A percentile compares a stretch with the other conserved stretches of the same genome.
Conservation (phyloP, 2,113 vertebrate genomes). For the Xyliphius kryptos region DNA sequence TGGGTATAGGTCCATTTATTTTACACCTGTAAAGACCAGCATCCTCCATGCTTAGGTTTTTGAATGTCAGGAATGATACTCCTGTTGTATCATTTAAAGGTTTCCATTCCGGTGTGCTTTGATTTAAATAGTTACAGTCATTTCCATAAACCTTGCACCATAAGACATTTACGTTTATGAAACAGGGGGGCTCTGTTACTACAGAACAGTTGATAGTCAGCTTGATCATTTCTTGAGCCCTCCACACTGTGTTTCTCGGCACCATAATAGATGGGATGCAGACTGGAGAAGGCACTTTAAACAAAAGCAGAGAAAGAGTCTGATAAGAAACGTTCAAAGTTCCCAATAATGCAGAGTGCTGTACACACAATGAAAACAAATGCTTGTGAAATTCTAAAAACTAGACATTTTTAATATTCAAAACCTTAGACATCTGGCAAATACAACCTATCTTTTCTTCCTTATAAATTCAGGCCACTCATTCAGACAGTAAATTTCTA, state of each 20-base stretch:
- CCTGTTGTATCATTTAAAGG: fast-evolving
- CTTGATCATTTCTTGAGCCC: neutral
- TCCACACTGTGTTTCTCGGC: constrained; percentile 24
- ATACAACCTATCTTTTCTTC: too few relatives aligned
- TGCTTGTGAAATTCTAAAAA: too few relatives aligned
- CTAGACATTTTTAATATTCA: too few relatives aligned
- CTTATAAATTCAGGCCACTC: too few relatives aligned
- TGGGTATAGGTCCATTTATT: fast-evolving
- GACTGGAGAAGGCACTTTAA: neutral
- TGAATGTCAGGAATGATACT: constrained; percentile 33
- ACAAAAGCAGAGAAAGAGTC: neutral
- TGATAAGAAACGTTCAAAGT: neutral
- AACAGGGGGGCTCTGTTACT: neutral
- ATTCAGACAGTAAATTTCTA: too few relatives aligned
- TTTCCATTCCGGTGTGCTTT: constrained; percentile 28
- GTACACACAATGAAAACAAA: neutral
- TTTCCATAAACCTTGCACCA: constrained; percentile 44
- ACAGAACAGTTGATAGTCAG: constrained; percentile 50
- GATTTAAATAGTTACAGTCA: neutral
- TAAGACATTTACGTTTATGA: neutral
- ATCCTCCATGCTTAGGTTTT: constrained; percentile 18
- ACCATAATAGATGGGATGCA: constrained; percentile 16
- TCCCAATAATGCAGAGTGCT: neutral
- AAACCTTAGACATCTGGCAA: too few relatives aligned
- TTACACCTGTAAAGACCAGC: constrained; percentile 51